Percentiles rank a stretch among this genome's conserved stretches.
phyloP scores from a whole-genome alignment of 2,797 vertebrate genomes.

The Zonotrichia albicollis region DNA sequence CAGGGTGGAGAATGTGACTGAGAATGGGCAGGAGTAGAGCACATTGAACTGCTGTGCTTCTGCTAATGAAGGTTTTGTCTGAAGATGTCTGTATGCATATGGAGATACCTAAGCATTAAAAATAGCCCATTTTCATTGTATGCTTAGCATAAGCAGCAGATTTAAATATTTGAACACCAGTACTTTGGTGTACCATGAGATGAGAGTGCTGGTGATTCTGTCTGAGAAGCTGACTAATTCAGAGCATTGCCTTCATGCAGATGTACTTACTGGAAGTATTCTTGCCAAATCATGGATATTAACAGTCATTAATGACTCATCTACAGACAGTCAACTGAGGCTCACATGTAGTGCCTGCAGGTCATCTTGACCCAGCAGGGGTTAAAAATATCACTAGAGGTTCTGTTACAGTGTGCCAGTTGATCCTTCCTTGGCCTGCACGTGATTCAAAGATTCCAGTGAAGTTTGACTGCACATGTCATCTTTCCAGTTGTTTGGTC shows the following conservation, averaged over 20 bases:
- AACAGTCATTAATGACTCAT: neutral
- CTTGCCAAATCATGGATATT: neutral
- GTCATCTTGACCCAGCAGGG: neutral
- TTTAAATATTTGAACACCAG: neutral
- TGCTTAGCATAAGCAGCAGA: neutral
- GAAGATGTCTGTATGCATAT: neutral
- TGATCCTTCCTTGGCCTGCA: neutral
- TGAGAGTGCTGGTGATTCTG: neutral
- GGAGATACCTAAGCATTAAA: neutral
- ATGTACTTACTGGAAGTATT: neutral
- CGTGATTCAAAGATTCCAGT: neutral
- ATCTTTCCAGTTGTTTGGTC: neutral
- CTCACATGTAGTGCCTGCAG: accelerated
- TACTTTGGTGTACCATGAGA: neutral
- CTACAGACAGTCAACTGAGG: neutral
- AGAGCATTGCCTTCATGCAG: neutral
- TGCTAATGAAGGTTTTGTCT: neutral
- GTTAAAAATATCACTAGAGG: neutral
- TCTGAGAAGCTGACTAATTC: neutral
- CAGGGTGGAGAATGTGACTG: neutral
- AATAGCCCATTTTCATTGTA: neutral
- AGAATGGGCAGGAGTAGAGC: neutral
- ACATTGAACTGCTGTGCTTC: neutral
- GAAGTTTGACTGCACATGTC: neutral
- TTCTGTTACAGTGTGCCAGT: neutral